These are phyloP conservation scores for Catagonus wagneri DNA, from an alignment of 2,113 vertebrate genomes.

Conservation along the genomic window DNA sequence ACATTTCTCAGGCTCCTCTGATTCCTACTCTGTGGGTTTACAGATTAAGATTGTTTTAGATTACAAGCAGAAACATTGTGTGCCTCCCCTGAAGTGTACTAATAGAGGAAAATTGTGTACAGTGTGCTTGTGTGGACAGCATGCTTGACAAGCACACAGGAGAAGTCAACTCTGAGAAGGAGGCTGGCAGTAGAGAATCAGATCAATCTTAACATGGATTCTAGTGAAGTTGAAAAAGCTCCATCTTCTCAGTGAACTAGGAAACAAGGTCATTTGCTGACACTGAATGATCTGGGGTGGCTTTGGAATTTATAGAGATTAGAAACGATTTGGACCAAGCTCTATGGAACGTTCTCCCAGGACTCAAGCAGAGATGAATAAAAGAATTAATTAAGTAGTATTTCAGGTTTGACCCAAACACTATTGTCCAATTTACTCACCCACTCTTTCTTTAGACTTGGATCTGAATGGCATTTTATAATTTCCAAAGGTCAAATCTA, in stretches of 20 bases:
- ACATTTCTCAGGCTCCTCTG: not conserved
- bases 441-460: not conserved
- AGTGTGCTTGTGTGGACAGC: not conserved
- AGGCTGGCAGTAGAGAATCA: not conserved
- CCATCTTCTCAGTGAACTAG: not conserved
- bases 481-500: slow-evolving; percentile 43
- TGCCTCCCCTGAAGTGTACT: not conserved
- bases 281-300: not conserved
- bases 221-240: not conserved
- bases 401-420: slow-evolving; percentile 10
- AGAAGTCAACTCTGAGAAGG: not conserved
- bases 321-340: not conserved
- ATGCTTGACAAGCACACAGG: not conserved
- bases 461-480: not conserved
- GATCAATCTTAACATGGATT: not conserved
- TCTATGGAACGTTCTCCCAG: not conserved
- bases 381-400: not conserved
- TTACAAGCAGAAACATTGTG: not conserved
- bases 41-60: slow-evolving; percentile 4
- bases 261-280: not conserved
- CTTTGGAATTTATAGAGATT: slow-evolving; percentile 1
- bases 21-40: not conserved
- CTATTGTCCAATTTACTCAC: not conserved
- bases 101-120: not conserved
- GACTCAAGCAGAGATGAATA: not conserved